Percentiles rank a stretch among this genome's conserved stretches.
phyloP scores from a whole-genome alignment of 2,888 invertebrate species.

The Sturmia bella region DNA sequence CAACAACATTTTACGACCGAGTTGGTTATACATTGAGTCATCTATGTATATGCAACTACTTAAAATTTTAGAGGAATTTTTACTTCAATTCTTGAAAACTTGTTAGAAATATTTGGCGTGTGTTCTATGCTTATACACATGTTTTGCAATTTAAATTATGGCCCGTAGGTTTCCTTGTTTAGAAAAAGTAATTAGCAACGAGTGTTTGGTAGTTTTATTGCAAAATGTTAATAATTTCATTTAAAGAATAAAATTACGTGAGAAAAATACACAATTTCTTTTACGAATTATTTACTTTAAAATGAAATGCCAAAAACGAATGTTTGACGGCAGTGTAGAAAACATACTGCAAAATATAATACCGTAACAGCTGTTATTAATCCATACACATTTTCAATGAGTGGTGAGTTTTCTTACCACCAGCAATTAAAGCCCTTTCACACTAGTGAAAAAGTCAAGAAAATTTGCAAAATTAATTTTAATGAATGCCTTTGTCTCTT shows the following conservation, averaged over 20 bases:
- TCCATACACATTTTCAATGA: too few relatives aligned
- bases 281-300: constrained; percentile 44
- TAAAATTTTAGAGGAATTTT: constrained; percentile 23
- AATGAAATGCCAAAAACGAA: constrained; percentile 31
- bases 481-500: too few relatives aligned
- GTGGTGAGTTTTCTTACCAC: too few relatives aligned
- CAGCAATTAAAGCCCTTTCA: too few relatives aligned
- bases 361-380: too few relatives aligned
- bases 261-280: constrained; percentile 64
- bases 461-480: too few relatives aligned
- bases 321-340: too few relatives aligned
- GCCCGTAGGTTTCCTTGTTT: constrained; percentile 47
- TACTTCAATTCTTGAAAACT: constrained; percentile 25
- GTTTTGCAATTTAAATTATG: constrained; percentile 30
- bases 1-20: constrained; percentile 78
- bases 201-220: constrained; percentile 31
- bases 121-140: constrained; percentile 51
- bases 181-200: not conserved
- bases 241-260: constrained; percentile 48
- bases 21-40: constrained; percentile 61
- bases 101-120: constrained; percentile 3
- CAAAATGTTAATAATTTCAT: constrained; percentile 29
- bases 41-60: constrained; percentile 35
- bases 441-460: too few relatives aligned
- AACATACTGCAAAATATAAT: too few relatives aligned